Evolutionary conservation across 2,797 vertebrate species (phyloP), one percentile per base, ranked within the genome.

Genomic region (Chrysocyon brachyurus): DNA sequence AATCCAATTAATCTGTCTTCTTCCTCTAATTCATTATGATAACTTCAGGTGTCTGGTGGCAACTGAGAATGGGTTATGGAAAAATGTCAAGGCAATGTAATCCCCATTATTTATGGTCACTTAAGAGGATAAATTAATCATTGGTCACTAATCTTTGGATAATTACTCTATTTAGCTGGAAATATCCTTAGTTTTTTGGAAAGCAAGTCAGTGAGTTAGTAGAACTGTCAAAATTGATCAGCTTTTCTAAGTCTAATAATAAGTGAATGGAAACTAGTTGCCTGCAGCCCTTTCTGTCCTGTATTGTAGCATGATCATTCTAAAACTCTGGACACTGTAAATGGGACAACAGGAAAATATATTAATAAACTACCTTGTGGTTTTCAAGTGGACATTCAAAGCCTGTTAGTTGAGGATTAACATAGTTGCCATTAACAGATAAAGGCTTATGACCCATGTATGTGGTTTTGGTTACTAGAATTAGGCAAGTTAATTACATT

Each of bases 61-160:
- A 98, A 98, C 97, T 97, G 98, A 98, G 97, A 98, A 97, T 97
- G 96, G 95, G 92, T 97, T 97, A 95, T 98, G 97, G 96, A 98
- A 98, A 98, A 96, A 97, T 97, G 91, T 97, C 83, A 96, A 98
- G 90, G 82, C 91, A 90, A 96, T 97, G 94, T 97, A 98, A 98
- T 98, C 98, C 98, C 96, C 86, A 98, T 99, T 99, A 98, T 99
- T 99, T 98, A 98, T 98, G 97, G 97, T 98, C 97, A 98, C 81
- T 98, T 98, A 98, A 98, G 98, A 98, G 98, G 98, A 98, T 98
- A 98, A 99, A 98, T 98, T 96, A 98, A 98, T 98, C 98, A 99
- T 92, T 97, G 97, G 96, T 85, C 95, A 97, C 97, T 99, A 99
- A 99, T 98, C 98, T 98, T 98, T 81, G 96, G 98, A 94, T 99